Evolutionary conservation across 2,797 vertebrate genomes (phyloP).

Genomic region (Erpetoichthys calabaricus): DNA sequence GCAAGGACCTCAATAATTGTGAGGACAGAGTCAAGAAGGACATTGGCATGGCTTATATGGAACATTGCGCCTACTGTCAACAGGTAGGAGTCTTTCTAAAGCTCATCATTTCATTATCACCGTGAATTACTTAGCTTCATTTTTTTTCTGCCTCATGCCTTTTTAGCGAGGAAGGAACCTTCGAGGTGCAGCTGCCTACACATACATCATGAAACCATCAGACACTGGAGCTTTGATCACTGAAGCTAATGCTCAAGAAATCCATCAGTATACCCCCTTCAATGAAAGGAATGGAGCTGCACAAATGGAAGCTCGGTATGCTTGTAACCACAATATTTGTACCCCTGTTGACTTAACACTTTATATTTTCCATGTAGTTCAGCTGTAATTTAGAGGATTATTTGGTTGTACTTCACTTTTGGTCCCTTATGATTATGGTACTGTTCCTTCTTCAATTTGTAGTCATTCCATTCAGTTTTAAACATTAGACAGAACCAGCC

Average conservation of each 20-base stretch:
- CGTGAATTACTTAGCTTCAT: neutral
- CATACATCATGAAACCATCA: slow-evolving; percentile 52
- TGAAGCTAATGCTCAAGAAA: slow-evolving; percentile 43
- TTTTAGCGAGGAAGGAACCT: slow-evolving; percentile 50
- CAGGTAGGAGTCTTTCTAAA: slow-evolving; percentile 38
- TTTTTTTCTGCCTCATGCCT: slow-evolving; percentile 3
- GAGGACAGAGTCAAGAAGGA: slow-evolving; percentile 44
- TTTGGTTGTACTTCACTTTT: too few relatives aligned
- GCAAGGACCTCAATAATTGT: slow-evolving; percentile 56
- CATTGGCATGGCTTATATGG: slow-evolving; percentile 44
- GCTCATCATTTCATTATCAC: neutral
- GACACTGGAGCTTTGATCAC: slow-evolving; percentile 47
- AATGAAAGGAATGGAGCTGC: slow-evolving; percentile 52
- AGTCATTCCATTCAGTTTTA: too few relatives aligned
- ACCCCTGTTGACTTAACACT: too few relatives aligned
- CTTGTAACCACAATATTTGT: neutral
- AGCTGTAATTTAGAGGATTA: too few relatives aligned
- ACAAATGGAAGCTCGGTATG: slow-evolving; percentile 31
- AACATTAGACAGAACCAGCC: too few relatives aligned
- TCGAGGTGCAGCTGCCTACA: slow-evolving; percentile 42
- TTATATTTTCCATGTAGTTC: too few relatives aligned
- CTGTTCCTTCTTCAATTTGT: neutral
- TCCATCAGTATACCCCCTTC: slow-evolving; percentile 54
- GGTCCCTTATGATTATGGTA: too few relatives aligned
- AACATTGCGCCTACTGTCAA: slow-evolving; percentile 36